Conservation (phyloP, 2,113 vertebrate species). For the Megaceryle torquata region DNA sequence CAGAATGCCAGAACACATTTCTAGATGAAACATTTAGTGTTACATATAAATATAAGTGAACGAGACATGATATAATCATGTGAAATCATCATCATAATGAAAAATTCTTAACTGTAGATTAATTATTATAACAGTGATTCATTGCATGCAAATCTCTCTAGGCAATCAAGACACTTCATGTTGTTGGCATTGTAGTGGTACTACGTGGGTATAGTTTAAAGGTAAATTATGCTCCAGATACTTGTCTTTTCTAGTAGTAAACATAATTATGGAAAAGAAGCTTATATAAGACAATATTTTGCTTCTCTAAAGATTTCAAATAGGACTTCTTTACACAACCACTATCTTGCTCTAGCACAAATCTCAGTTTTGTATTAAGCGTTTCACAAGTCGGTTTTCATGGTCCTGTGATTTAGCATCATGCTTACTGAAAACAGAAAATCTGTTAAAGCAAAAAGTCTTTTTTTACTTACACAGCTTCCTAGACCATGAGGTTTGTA, state of each 20-base stretch:
- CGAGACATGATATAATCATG: slow-evolving; percentile 1
- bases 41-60: neutral
- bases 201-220: neutral
- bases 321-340: neutral
- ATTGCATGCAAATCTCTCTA: neutral
- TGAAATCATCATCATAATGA: neutral
- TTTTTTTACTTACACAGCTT: neutral
- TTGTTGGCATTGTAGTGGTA: neutral
- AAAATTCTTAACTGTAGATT: slow-evolving; percentile 36
- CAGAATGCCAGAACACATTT: neutral
- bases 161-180: slow-evolving; percentile 19
- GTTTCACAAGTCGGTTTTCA: neutral
- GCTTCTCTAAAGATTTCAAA: neutral
- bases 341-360: neutral
- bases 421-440: slow-evolving; percentile 8
- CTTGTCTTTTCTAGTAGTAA: neutral
- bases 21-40: neutral
- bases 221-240: neutral
- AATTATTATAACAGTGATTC: slow-evolving; percentile 30
- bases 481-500: slow-evolving; percentile 47
- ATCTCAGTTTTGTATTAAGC: neutral
- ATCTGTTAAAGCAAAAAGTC: neutral
- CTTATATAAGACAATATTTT: neutral
- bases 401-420: neutral
- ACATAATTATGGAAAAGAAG: neutral